These are phyloP conservation scores for Anomalospiza imberbis DNA, from an alignment of 2,797 vertebrate species.

Conservation along the genomic window DNA sequence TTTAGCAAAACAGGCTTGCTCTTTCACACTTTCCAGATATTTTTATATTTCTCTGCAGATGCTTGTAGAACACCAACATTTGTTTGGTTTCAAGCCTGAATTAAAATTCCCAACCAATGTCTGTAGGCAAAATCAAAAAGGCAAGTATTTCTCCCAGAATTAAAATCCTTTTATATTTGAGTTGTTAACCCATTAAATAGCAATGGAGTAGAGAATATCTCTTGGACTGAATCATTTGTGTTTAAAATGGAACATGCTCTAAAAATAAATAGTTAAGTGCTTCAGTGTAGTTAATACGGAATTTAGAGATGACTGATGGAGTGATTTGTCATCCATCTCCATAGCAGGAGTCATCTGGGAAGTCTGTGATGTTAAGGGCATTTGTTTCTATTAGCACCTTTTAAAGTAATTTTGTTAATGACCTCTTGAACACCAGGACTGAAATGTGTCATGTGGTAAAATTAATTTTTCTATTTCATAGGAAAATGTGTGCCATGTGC, in stretches of 20 bases:
- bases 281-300: slow-evolving; percentile 29
- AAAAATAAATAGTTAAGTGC: slow-evolving; percentile 54
- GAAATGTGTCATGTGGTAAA: neutral
- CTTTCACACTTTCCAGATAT: slow-evolving; percentile 15
- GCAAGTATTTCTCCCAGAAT: neutral
- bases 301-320: slow-evolving; percentile 25
- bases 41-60: slow-evolving; percentile 42
- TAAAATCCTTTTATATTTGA: slow-evolving; percentile 14
- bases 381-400: slow-evolving; percentile 37
- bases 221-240: slow-evolving; percentile 24
- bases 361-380: slow-evolving; percentile 23
- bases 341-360: slow-evolving; percentile 19
- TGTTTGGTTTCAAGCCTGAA: slow-evolving; percentile 29
- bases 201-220: neutral
- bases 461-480: slow-evolving; percentile 11
- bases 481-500: neutral
- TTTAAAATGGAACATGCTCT: slow-evolving; percentile 43
- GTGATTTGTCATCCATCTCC: slow-evolving; percentile 36
- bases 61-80: neutral
- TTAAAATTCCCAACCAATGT: neutral
- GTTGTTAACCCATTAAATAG: slow-evolving; percentile 20
- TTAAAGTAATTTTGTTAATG: slow-evolving; percentile 26
- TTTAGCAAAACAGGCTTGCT: neutral
- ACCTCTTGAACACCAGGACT: slow-evolving; percentile 1
- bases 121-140: neutral